A percentile compares a stretch with the other conserved stretches of the same genome.
phyloP scores from a whole-genome alignment of 2,113 vertebrate genomes.

The Anoplopoma fimbria region DNA sequence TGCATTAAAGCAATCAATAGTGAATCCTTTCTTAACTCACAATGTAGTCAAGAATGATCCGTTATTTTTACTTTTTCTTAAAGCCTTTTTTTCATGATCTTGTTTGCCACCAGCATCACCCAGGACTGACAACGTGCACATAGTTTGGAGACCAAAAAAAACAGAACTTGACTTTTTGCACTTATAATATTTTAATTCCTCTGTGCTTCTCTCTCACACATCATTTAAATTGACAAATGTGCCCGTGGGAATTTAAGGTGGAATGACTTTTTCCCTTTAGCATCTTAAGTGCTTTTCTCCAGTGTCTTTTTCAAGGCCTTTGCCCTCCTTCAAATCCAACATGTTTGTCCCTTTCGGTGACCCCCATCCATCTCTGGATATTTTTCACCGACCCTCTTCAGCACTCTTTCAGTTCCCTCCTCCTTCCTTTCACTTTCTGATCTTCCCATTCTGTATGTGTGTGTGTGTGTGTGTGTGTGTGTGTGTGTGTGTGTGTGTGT shows the following conservation, averaged over 20 bases:
- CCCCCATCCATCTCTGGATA: conserved; percentile 46
- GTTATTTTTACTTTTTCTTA: neutral
- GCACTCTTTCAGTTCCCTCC: conserved; percentile 20
- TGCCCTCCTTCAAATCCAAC: conserved; percentile 36
- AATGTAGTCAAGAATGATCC: neutral
- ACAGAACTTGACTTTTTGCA: neutral
- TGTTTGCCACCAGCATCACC: no score
- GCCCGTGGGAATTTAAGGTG: conserved; percentile 16
- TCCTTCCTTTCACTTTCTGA: conserved; percentile 49
- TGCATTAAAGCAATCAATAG: neutral
- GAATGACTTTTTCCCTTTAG: conserved; percentile 16
- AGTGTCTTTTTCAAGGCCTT: conserved; percentile 28
- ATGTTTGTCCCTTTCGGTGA: conserved; percentile 48
- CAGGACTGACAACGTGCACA: neutral
- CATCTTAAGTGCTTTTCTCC: conserved; percentile 23
- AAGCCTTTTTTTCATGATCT: neutral
- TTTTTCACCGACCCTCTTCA: conserved; percentile 40
- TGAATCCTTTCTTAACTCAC: neutral
- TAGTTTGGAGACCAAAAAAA: neutral
- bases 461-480: conserved; percentile 4
- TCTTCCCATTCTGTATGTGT: neutral
- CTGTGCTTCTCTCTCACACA: conserved; percentile 18
- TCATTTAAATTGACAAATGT: conserved; percentile 34
- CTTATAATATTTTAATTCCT: neutral
- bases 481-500: conserved; percentile 4